Evolutionary conservation across 2,113 vertebrate genomes (phyloP).

Genomic region (Anas platyrhynchos): DNA sequence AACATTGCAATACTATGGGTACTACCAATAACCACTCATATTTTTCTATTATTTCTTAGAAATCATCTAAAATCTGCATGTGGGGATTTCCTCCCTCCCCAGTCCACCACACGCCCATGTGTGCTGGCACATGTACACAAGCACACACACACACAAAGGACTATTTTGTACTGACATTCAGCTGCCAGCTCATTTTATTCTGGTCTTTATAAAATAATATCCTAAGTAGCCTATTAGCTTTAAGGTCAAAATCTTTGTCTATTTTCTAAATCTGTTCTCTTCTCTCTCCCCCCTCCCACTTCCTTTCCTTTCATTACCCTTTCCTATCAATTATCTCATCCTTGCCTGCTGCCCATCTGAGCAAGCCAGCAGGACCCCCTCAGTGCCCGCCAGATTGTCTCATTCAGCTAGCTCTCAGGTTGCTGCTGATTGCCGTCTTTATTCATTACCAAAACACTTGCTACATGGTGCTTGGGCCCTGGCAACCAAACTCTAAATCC

Average conservation of each 20-base stretch:
- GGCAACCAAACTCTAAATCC: constrained; percentile 56
- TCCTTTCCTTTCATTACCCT: constrained; percentile 73
- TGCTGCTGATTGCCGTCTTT: constrained; percentile 74
- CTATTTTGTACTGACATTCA: constrained; percentile 51
- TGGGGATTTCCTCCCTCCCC: background rate
- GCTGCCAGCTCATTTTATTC: constrained; percentile 48
- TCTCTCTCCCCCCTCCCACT: background rate
- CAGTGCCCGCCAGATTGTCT: constrained; percentile 70
- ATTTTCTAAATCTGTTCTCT: constrained; percentile 58
- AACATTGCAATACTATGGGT: background rate
- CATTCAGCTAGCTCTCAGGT: constrained; percentile 68
- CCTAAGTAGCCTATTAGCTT: constrained; percentile 68
- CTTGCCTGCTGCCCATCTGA: constrained; percentile 73
- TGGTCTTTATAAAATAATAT: constrained; percentile 63
- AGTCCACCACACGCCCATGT: background rate
- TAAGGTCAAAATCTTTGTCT: constrained; percentile 75
- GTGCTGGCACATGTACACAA: accelerated
- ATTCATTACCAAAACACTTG: constrained; percentile 76
- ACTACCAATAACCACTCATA: background rate
- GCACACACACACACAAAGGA: background rate
- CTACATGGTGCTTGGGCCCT: constrained; percentile 62
- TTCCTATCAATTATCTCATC: constrained; percentile 76
- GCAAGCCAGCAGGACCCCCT: constrained; percentile 66
- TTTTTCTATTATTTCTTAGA: background rate
- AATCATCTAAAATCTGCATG: background rate